These are phyloP conservation scores for Coilia nasus DNA, from an alignment of 2,797 vertebrate species.

Conservation along the genomic window DNA sequence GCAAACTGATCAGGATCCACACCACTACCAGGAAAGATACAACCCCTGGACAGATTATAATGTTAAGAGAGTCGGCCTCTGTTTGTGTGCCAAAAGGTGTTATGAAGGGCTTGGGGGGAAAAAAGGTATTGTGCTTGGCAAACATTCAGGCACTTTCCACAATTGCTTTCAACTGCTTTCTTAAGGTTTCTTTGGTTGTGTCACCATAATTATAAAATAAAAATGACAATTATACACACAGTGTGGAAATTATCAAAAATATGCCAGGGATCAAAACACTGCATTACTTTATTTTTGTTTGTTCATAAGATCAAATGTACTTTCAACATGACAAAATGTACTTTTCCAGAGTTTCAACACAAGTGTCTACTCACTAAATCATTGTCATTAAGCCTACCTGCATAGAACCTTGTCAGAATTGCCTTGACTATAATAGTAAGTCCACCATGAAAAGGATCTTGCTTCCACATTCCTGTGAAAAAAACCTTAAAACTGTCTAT, in stretches of 20 bases:
- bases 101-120: background rate
- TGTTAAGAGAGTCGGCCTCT: background rate
- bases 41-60: constrained; percentile 46
- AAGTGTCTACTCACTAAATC: too few relatives aligned
- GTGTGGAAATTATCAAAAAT: background rate
- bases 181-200: background rate
- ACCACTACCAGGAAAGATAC: constrained; percentile 51
- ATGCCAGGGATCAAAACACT: background rate
- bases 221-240: background rate
- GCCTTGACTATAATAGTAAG: background rate
- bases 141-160: background rate
- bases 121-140: constrained; percentile 1
- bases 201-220: background rate
- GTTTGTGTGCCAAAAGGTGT: constrained; percentile 35
- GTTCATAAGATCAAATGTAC: background rate
- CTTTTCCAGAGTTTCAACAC: too few relatives aligned
- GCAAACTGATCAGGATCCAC: constrained; percentile 59
- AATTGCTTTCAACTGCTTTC: background rate
- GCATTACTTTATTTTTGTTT: background rate
- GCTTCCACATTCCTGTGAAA: too few relatives aligned
- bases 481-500: too few relatives aligned
- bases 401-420: background rate
- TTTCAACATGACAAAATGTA: too few relatives aligned
- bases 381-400: background rate
- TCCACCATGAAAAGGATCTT: background rate